These are phyloP conservation scores for Ictalurus punctatus DNA, from an alignment of 2,113 vertebrate species.

Conservation along the genomic window DNA sequence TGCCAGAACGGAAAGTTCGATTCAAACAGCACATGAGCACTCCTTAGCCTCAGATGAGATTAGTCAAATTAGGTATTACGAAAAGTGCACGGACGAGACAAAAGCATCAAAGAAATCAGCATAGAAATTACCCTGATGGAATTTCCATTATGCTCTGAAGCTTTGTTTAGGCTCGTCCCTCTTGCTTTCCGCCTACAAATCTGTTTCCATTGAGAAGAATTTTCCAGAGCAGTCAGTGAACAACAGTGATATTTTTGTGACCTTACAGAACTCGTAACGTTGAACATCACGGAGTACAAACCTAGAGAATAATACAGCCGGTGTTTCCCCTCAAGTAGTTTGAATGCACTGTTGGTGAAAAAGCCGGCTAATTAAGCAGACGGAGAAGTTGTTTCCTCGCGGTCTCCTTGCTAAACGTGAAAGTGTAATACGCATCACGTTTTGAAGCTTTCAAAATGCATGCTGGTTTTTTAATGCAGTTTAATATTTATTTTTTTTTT, in stretches of 20 bases:
- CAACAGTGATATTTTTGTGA: slow-evolving; percentile 64
- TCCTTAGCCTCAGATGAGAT: slow-evolving; percentile 63
- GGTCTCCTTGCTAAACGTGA: not conserved
- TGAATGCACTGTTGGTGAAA: not conserved
- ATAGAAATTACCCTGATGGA: slow-evolving; percentile 61
- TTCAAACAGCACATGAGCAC: slow-evolving; percentile 57
- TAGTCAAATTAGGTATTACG: slow-evolving; percentile 63
- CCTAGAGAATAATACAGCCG: slow-evolving; percentile 25
- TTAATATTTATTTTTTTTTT: too few species aligned
- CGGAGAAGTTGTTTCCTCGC: not conserved
- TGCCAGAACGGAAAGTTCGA: slow-evolving; percentile 51
- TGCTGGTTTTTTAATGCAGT: too few species aligned
- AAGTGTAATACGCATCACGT: not conserved
- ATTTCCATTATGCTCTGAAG: slow-evolving; percentile 65
- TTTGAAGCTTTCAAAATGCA: too few species aligned
- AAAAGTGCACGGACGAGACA: slow-evolving; percentile 55
- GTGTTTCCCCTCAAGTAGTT: slow-evolving; percentile 25
- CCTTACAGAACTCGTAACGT: slow-evolving; percentile 40
- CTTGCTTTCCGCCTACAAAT: slow-evolving; percentile 55
- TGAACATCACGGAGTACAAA: slow-evolving; percentile 27
- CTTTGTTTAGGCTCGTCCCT: slow-evolving; percentile 59
- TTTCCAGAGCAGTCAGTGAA: slow-evolving; percentile 61
- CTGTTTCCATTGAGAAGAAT: slow-evolving; percentile 62
- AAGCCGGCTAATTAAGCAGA: not conserved
- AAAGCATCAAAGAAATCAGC: slow-evolving; percentile 64